phyloP scores from a whole-genome alignment of 1,140 invertebrate species.

The Halyomorpha halys region DNA sequence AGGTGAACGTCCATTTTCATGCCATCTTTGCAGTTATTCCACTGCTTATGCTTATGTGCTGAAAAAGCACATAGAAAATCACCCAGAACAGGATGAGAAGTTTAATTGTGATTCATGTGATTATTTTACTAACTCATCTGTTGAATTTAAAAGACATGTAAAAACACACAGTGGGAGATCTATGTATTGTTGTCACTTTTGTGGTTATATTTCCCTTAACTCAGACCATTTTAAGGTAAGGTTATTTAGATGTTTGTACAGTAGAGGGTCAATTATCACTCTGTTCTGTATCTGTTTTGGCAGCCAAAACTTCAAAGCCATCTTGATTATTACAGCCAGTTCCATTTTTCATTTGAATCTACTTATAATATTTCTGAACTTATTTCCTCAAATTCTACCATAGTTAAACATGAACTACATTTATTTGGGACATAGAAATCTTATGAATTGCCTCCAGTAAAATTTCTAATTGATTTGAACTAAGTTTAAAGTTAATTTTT shows the following conservation, averaged over 20 bases:
- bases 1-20: conserved; percentile 42
- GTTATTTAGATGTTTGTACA: conserved; percentile 44
- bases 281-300: too few relatives aligned
- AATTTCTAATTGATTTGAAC: too few relatives aligned
- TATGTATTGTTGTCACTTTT: conserved; percentile 57
- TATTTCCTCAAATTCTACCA: too few relatives aligned
- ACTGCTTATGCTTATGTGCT: conserved; percentile 34
- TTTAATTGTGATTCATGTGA: conserved; percentile 7
- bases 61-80: conserved; percentile 15
- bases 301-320: too few relatives aligned
- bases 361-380: too few relatives aligned
- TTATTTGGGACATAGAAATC: too few relatives aligned
- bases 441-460: too few relatives aligned
- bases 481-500: too few relatives aligned
- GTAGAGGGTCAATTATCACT: not conserved
- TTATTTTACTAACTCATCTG: not conserved
- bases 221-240: conserved; percentile 10
- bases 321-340: too few relatives aligned
- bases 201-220: conserved; percentile 44
- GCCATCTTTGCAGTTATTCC: conserved; percentile 44
- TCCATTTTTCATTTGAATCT: too few relatives aligned
- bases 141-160: conserved; percentile 23
- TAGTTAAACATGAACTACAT: too few relatives aligned
- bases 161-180: conserved; percentile 32
- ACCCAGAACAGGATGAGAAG: not conserved